Base-by-base conservation (phyloP, 2,888 invertebrate genomes). In the Cantharis rustica region DNA sequence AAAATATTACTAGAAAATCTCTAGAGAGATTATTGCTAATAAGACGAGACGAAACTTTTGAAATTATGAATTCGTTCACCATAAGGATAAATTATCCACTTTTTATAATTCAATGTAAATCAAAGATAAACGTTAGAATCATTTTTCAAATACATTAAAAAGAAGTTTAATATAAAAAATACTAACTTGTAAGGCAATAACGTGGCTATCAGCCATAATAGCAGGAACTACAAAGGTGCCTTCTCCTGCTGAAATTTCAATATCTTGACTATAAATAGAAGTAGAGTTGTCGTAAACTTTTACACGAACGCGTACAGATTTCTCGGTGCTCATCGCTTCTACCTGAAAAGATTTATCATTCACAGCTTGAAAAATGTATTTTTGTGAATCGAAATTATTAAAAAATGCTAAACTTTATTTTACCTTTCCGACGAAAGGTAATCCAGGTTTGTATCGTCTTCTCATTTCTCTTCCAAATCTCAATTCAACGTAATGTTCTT, bases 241-340 rank as follows among this genome's bases (percentile, higher is more conserved):
- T 84, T 93, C 92, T 0, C 93, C 92, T 3, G 91, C 91, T 0
- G 92, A 90, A 89, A 93, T 93, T 86, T 93, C 93, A 71, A 93
- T 92, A 80, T 93, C 93, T 85, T 93, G 93, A 79, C 93, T 93
- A 86, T 93, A 93, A 85, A 93, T 93, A 79, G 93, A 92, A 0
- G 93, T 93, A 10, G 90, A 90, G 84, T 92, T 92, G 81, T 93
- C 93, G 82, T 92, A 92, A 1, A 93, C 90, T 87, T 93, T 93
- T 15, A 93, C 93, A 0, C 93, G 90, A 5, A 93, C 93, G 61
- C 93, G 89, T 0, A 93, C 92, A 0, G 90, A 90, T 84, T 92
- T 92, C 84, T 93, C 93, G 0, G 93, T 93, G 84, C 93, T 93
- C 89, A 92, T 91, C 16, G 93, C 93, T 88, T 93, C 92, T 27